Percentiles rank a stretch among this genome's conserved stretches.
These are phyloP conservation scores for Drosophila erecta DNA, from an alignment of 1,140 invertebrate genomes.

Conservation along the genomic window DNA sequence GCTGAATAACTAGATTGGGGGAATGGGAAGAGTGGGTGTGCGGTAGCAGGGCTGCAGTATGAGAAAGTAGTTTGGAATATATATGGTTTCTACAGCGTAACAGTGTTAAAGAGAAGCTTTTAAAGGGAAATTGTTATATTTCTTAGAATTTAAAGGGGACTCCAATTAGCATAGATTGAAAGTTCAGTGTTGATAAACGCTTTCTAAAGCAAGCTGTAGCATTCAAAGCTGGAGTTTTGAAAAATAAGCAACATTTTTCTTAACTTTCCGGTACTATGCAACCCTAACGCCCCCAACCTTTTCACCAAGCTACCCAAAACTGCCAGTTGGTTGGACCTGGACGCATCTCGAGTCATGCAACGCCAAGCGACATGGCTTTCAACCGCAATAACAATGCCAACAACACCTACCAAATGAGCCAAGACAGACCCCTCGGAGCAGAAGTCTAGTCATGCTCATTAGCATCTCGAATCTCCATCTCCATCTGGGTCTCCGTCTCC, in stretches of 20 bases:
- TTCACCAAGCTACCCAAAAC: background rate
- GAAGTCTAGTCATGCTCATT: slow-evolving; percentile 79
- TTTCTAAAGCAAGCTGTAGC: no score
- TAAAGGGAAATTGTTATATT: no score
- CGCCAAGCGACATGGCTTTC: slow-evolving; percentile 52
- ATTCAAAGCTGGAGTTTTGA: no score
- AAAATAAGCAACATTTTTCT: background rate
- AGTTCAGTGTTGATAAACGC: no score
- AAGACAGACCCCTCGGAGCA: slow-evolving; percentile 28
- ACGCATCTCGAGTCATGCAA: slow-evolving; percentile 46
- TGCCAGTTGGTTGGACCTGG: background rate
- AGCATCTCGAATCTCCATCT: slow-evolving; percentile 52
- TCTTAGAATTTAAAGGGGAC: no score
- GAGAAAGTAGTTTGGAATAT: background rate
- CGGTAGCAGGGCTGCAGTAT: slow-evolving; percentile 24
- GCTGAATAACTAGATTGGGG: background rate
- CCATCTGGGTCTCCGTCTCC: background rate
- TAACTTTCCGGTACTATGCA: background rate
- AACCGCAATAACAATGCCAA: slow-evolving; percentile 57
- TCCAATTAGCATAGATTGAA: no score
- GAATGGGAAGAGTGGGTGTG: slow-evolving; percentile 9
- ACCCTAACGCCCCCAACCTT: slow-evolving; percentile 1
- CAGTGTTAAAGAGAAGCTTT: no score
- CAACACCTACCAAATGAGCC: slow-evolving; percentile 61
- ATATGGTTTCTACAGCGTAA: background rate